Percentiles rank a stretch among this genome's conserved stretches.
Evolutionary conservation across 2,888 invertebrate genomes (phyloP).

Genomic region (Dermolepida albohirtum): DNA sequence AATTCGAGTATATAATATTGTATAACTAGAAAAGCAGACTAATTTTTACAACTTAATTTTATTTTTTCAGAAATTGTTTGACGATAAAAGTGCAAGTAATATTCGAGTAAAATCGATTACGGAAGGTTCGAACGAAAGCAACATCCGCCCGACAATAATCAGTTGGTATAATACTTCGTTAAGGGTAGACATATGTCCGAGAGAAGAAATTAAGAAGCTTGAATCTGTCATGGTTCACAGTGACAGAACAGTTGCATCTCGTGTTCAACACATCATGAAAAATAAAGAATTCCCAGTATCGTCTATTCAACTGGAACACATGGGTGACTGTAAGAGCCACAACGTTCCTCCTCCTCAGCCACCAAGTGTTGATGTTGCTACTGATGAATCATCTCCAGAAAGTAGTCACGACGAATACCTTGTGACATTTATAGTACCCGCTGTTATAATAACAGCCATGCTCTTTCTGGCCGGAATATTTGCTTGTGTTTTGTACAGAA

Average conservation of each 20-base stretch:
- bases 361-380: conserved; percentile 64
- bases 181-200: conserved; percentile 79
- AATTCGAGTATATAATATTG: too few relatives aligned
- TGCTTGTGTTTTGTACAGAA: conserved; percentile 88
- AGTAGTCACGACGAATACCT: conserved; percentile 73
- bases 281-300: conserved; percentile 78
- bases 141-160: conserved; percentile 64
- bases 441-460: conserved; percentile 89
- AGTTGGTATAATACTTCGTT: conserved; percentile 87
- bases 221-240: conserved; percentile 76
- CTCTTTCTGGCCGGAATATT: conserved; percentile 87
- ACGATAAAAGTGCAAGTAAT: conserved; percentile 78
- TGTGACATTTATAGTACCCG: conserved; percentile 89
- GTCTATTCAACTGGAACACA: conserved; percentile 72
- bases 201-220: conserved; percentile 79
- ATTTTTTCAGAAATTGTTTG: conserved; percentile 74
- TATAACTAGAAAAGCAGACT: too few relatives aligned
- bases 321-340: conserved; percentile 69
- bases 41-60: background rate
- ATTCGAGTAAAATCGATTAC: conserved; percentile 81
- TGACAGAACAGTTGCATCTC: conserved; percentile 70
- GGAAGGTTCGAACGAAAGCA: conserved; percentile 69
- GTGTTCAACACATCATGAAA: conserved; percentile 76
- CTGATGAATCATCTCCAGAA: conserved; percentile 65
- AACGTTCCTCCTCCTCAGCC: conserved; percentile 52